Base-by-base conservation (phyloP, 2,113 vertebrate species). In the Heterotilapia buettikoferi region DNA sequence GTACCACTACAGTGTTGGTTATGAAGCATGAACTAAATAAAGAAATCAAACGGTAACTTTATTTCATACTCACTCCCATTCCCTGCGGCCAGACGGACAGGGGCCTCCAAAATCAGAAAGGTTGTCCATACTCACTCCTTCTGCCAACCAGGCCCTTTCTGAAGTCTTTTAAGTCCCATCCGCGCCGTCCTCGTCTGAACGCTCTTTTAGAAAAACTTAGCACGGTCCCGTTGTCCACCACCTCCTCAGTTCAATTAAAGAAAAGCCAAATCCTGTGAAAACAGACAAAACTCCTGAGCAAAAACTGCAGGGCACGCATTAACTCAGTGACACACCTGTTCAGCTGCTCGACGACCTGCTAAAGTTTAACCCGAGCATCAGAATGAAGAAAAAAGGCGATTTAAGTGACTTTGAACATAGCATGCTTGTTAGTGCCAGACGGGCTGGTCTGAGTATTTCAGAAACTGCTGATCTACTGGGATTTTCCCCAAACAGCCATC, bases 41-140 rank as follows among this genome's bases (percentile, higher is more conserved):
- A 61, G 24, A 29, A 24, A 38, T 61, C 12, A 76, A 54, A 81
- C 24, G 11, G 3, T 9, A 19, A 33, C 9, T 40, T 12, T 21
- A 84, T 81, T n/a, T 82, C 14, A 86, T 92, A 97, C 97, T 97
- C 68, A 97, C 96, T 97, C 97, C 97, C 97, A 97, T 91, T 97
- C 96, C 88, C 93, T 93, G 88, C 52, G 90, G 82, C 92, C 90
- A 82, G 96, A 95, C 2, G 96, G 95, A 95, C 97, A 96, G 82
- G 95, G 91, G 82, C 94, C 94, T 82, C 96, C 94, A 80, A 97
- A 97, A 90, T 97, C 96, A 7, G 94, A 95, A 89, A 96, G 94
- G 91, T 96, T 97, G 95, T 97, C 97, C 97, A 97, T 97, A 40
- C 83, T 97, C 96, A 96, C 95, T 94, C 96, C 96, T 92, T 95